Evolutionary conservation across 2,113 vertebrate species (phyloP), one percentile per base, ranked within the genome.

Genomic region (Urocynchramus pylzowi): DNA sequence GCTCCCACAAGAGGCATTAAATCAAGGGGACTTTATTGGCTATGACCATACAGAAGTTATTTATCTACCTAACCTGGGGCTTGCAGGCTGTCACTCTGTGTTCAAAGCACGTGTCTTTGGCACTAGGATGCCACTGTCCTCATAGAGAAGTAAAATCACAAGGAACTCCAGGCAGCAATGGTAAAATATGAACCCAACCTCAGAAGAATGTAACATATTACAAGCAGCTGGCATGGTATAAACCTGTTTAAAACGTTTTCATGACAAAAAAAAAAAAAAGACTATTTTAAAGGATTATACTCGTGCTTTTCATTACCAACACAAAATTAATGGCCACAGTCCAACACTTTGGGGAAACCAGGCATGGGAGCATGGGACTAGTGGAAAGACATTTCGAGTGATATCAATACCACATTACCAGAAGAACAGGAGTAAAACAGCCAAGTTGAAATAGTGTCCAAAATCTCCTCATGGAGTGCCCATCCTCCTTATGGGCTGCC

Each of bases 311-410:
- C 21, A 50, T 80, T 84, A 83, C 16, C 17, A 67, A 87, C 35
- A 42, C 16, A 82, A 89, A 90, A 93, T 64, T 41, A 44, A 80
- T 33, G 49, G 41, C n/a, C 60, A 67, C n/a, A 64, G 18, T 42
- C n/a, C 65, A 73, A 60, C 16, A 20, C 13, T 68, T 42, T 49
- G 11, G 41, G 20, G 12, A 92, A 89, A 81, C 13, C 18, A 63
- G 0, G 1, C 24, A 41, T 1, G 2, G 67, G 41, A 73, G 19
- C 45, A 45, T 0, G 0, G 33, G 33, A 37, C 57, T 54, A 68
- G 17, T 60, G n/a, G 41, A 71, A 89, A 84, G 37, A 4, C 71
- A 42, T 42, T 75, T 64, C 2, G 5, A 53, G n/a, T 35, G 9
- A 0, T 49, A 79, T 41, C 17, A 83, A 67, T 82, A 78, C 17